These are phyloP conservation scores for Phasia obesa DNA, from an alignment of 2,888 invertebrate genomes.

Conservation along the genomic window DNA sequence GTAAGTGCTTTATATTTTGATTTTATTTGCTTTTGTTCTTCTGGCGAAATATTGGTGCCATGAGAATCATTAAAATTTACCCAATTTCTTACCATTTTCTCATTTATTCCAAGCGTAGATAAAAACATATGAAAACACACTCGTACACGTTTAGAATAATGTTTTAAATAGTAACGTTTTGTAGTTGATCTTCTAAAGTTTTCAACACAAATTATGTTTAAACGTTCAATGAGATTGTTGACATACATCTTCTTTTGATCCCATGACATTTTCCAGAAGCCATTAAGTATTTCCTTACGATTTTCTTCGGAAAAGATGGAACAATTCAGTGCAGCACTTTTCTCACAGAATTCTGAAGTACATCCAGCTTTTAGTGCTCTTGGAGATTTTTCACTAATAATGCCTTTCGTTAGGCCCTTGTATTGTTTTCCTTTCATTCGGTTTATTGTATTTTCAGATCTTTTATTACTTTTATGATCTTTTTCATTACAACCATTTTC, in stretches of 20 bases:
- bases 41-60: no score
- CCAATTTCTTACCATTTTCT: no score
- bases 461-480: slow-evolving; percentile 1
- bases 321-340: background rate
- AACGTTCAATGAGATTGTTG: slow-evolving; percentile 1
- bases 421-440: slow-evolving; percentile 6
- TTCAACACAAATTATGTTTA: background rate
- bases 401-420: slow-evolving; percentile 1
- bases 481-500: background rate
- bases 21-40: no score
- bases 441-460: background rate
- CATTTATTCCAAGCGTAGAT: no score
- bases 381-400: slow-evolving; percentile 8
- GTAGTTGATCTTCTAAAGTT: background rate
- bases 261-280: slow-evolving; percentile 24
- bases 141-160: slow-evolving; percentile 3
- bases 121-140: no score
- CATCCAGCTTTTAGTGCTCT: background rate
- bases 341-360: background rate
- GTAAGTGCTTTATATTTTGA: no score
- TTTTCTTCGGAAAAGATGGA: background rate
- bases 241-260: slow-evolving; percentile 8
- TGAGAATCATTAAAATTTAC: no score
- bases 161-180: background rate
- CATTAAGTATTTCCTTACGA: slow-evolving; percentile 9